Evolutionary conservation across 2,888 invertebrate species (phyloP), one percentile per base, ranked within the genome.

Genomic region (Microctonus brassicae): DNA sequence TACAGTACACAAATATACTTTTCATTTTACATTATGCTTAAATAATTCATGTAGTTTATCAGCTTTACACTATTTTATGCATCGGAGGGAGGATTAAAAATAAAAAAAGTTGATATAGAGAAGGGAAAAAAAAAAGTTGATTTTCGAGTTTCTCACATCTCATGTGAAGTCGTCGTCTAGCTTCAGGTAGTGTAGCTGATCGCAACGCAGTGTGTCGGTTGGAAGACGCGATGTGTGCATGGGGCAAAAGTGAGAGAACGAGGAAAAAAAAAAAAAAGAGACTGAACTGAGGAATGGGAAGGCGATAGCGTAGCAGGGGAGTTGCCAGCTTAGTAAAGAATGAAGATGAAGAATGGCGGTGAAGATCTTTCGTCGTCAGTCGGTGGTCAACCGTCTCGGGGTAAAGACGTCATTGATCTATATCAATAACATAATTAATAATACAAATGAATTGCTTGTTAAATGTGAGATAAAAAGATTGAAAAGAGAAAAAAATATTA

Each of bases 301-400:
- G 39, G 74, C 61, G 75, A 75, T 70, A 76, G 76, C 72, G 64
- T 68, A 58, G 76, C 68, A 62, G 69, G 57, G 75, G 69, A 73
- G 73, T 72, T 63, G 67, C 67, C 62, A 65, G 60, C 70, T 79
- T 74, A 79, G 78, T 75, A 77, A 82, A 83, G 85, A 84, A 85
- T 81, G 83, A 86, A 86, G 84, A 85, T 86, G 85, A 86, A 82
- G 86, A 85, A 86, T 83, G 82, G 81, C 79, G 80, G 80, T 80
- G 82, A 84, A 83, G 81, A 85, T 86, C 82, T 82, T 77, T 74
- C 77, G 79, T 81, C 85, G 85, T 86, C 86, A 87, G 87, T 87
- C 83, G 85, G 84, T 86, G 84, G 80, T 83, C 81, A 84, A 82
- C 87, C 87, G 84, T 85, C 83, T 80, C 79, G 75, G 77, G 77